These are phyloP conservation scores for Tetragnatha versicolor DNA, from an alignment of 1,140 invertebrate species.

Conservation along the genomic window DNA sequence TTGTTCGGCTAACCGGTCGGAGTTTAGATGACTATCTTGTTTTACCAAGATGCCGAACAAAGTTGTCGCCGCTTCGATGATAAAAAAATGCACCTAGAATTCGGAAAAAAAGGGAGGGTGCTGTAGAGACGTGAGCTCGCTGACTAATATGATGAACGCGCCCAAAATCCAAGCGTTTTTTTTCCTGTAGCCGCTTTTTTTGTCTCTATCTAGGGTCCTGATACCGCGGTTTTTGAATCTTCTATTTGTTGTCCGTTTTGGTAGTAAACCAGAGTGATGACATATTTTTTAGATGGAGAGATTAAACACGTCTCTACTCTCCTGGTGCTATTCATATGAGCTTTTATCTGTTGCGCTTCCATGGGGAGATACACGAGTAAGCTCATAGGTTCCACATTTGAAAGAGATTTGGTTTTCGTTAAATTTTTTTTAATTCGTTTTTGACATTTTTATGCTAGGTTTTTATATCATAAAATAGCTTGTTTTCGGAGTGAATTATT, in stretches of 20 bases:
- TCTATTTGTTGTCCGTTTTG: slow-evolving; percentile 11
- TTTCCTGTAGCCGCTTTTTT: not conserved
- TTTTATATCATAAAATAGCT: no score
- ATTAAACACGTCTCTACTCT: slow-evolving; percentile 26
- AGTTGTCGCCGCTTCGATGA: slow-evolving; percentile 43
- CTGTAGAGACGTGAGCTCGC: slow-evolving; percentile 27
- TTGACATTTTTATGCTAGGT: no score
- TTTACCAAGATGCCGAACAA: slow-evolving; percentile 39
- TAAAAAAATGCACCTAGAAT: not conserved
- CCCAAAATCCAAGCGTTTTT: slow-evolving; percentile 16
- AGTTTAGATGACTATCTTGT: slow-evolving; percentile 39
- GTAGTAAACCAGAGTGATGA: slow-evolving; percentile 8
- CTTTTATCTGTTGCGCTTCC: no score
- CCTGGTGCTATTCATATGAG: no score
- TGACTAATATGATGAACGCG: slow-evolving; percentile 40
- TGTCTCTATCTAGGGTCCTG: not conserved
- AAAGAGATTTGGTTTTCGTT: no score
- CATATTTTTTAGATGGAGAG: slow-evolving; percentile 17
- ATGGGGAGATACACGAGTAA: no score
- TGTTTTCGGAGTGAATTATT: no score
- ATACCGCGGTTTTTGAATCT: slow-evolving; percentile 1
- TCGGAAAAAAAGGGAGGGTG: slow-evolving; percentile 12
- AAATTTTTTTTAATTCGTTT: no score
- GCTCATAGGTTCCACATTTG: no score
- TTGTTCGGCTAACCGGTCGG: slow-evolving; percentile 35